Conservation (phyloP, 2,113 vertebrate species). For the Rhombomys opimus region DNA sequence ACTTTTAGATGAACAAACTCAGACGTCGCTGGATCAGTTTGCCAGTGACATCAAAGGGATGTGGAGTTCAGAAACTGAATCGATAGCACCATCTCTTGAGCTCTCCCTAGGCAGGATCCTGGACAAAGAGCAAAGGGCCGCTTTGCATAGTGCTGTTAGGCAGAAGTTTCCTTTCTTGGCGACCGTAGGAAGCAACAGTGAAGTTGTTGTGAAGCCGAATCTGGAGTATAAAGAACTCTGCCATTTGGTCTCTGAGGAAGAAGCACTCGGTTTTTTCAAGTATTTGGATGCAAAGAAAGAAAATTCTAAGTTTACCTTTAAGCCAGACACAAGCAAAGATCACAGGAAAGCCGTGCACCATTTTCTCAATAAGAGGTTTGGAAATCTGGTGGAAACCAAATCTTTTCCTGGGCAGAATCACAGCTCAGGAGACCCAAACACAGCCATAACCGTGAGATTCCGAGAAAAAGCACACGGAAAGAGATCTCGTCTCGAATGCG, state of each 20-base stretch:
- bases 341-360: conserved; percentile 95
- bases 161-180: conserved; percentile 94
- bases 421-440: conserved; percentile 69
- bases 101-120: conserved; percentile 89
- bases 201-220: conserved; percentile 93
- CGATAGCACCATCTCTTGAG: conserved; percentile 71
- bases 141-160: conserved; percentile 91
- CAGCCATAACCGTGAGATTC: conserved; percentile 92
- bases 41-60: conserved; percentile 84
- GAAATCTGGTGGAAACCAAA: conserved; percentile 96
- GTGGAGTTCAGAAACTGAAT: conserved; percentile 53
- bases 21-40: conserved; percentile 88
- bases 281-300: conserved; percentile 94
- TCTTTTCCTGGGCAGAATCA: conserved; percentile 86
- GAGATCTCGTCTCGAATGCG: conserved; percentile 83
- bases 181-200: conserved; percentile 90
- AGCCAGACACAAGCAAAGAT: conserved; percentile 90
- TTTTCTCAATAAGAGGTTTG: conserved; percentile 93
- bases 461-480: conserved; percentile 89
- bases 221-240: conserved; percentile 92
- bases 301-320: conserved; percentile 92
- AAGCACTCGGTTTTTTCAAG: conserved; percentile 93
- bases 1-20: conserved; percentile 86
- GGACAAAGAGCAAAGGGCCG: conserved; percentile 91
- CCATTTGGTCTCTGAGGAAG: conserved; percentile 91